Conservation (phyloP, 37 sponge, comb jelly and placozoan genomes). For the Diacarnus erythraeanus region DNA sequence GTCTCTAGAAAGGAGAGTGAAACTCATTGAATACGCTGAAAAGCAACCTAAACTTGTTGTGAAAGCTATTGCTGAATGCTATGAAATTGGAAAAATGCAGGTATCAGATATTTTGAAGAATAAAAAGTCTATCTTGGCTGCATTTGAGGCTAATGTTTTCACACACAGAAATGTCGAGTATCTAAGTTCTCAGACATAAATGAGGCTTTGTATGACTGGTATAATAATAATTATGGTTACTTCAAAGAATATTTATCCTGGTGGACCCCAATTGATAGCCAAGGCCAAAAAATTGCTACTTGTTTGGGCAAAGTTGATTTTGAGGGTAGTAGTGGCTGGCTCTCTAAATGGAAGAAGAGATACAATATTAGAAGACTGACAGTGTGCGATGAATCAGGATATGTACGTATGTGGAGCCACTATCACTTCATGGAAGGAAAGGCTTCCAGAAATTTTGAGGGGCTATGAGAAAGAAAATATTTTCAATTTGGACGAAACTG, state of each 20-base stretch:
- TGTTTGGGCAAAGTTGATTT: constrained; percentile 42
- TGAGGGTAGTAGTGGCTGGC: constrained; percentile 65
- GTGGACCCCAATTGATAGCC: constrained; percentile 32
- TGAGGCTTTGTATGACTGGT: constrained; percentile 37
- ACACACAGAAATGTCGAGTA: background rate
- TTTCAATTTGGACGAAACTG: constrained; percentile 46
- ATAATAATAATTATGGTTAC: constrained; percentile 16
- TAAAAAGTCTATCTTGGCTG: constrained; percentile 32
- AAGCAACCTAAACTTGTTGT: constrained; percentile 1
- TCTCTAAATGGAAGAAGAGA: constrained; percentile 55
- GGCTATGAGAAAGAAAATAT: constrained; percentile 25
- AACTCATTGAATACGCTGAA: constrained; percentile 8
- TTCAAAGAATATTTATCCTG: constrained; percentile 48
- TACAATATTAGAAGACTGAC: constrained; percentile 61
- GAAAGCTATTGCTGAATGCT: constrained; percentile 31
- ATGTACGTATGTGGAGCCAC: constrained; percentile 38
- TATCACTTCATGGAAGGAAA: constrained; percentile 44
- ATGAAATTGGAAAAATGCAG: constrained; percentile 49
- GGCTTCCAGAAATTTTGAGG: constrained; percentile 35
- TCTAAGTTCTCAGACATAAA: constrained; percentile 46
- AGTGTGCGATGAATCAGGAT: too few species aligned
- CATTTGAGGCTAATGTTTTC: constrained; percentile 20
- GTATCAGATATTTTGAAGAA: constrained; percentile 38
- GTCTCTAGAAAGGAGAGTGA: constrained; percentile 6
- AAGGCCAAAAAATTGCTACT: constrained; percentile 64